Conservation (phyloP, 2,888 invertebrate species). For the Selenia dentaria region DNA sequence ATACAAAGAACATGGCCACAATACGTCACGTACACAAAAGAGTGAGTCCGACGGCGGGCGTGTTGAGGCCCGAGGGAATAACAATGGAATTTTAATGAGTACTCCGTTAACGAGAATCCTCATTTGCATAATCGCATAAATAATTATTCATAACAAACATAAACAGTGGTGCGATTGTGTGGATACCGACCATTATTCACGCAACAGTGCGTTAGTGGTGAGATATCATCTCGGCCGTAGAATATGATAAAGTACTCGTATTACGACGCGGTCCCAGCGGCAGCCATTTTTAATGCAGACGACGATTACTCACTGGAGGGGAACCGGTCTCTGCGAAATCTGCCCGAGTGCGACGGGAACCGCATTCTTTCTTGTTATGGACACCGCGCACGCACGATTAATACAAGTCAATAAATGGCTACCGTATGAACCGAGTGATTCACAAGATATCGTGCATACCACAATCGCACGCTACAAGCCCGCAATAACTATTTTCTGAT, state of each 20-base stretch:
- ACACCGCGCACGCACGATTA: slow-evolving; percentile 24
- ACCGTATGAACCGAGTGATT: slow-evolving; percentile 17
- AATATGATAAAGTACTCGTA: slow-evolving; percentile 56
- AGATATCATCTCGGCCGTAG: slow-evolving; percentile 50
- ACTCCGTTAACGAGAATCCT: slow-evolving; percentile 65
- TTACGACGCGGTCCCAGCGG: slow-evolving; percentile 44
- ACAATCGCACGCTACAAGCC: not conserved
- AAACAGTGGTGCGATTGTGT: slow-evolving; percentile 54
- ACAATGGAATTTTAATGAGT: slow-evolving; percentile 80
- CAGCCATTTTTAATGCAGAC: slow-evolving; percentile 50
- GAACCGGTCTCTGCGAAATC: slow-evolving; percentile 48
- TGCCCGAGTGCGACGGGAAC: slow-evolving; percentile 31
- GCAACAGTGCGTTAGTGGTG: slow-evolving; percentile 40
- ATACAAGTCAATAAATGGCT: slow-evolving; percentile 4
- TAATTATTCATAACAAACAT: slow-evolving; percentile 72
- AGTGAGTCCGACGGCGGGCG: slow-evolving; percentile 50
- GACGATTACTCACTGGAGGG: slow-evolving; percentile 44
- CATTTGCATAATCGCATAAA: slow-evolving; percentile 77
- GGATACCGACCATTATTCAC: slow-evolving; percentile 49
- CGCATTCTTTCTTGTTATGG: slow-evolving; percentile 44
- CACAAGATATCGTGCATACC: slow-evolving; percentile 5
- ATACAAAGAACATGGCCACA: too few relatives aligned
- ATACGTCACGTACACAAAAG: slow-evolving; percentile 54
- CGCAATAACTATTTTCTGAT: slow-evolving; percentile 13
- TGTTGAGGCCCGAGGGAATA: slow-evolving; percentile 56